phyloP scores from a whole-genome alignment of 2,888 invertebrate genomes.

The Cerceris ruficornis region DNA sequence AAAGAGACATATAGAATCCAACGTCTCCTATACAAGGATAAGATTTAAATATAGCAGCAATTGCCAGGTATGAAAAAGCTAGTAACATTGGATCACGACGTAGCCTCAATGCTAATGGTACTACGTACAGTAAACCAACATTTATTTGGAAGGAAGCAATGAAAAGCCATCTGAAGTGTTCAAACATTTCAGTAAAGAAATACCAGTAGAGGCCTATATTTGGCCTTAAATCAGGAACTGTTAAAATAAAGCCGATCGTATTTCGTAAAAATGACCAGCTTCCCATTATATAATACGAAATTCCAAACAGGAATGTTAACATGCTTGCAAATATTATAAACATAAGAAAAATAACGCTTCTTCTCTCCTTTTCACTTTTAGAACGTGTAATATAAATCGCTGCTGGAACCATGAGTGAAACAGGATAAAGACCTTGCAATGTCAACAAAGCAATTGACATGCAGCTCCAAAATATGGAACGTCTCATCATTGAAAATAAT shows the following conservation, averaged over 20 bases:
- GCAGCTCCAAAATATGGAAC: constrained; percentile 85
- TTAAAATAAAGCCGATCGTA: constrained; percentile 86
- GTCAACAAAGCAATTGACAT: constrained; percentile 89
- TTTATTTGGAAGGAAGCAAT: constrained; percentile 98
- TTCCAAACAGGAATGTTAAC: constrained; percentile 84
- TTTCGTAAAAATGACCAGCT: constrained; percentile 82
- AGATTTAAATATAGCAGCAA: constrained; percentile 96
- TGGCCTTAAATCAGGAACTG: constrained; percentile 96
- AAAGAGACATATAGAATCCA: constrained; percentile 93
- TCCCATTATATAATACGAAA: constrained; percentile 86
- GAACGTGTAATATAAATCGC: constrained; percentile 87
- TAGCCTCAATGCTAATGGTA: constrained; percentile 92
- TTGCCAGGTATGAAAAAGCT: constrained; percentile 89
- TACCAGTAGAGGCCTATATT: constrained; percentile 99
- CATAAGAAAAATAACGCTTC: constrained; percentile 83
- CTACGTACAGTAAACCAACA: constrained; percentile 93
- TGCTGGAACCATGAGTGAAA: constrained; percentile 91
- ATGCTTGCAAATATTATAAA: constrained; percentile 83
- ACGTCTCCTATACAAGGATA: constrained; percentile 98
- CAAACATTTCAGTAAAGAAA: constrained; percentile 99
- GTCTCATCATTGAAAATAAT: constrained; percentile 88
- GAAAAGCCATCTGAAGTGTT: constrained; percentile 97
- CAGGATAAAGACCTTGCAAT: constrained; percentile 92
- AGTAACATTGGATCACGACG: constrained; percentile 91
- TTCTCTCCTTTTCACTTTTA: constrained; percentile 82